Evolutionary conservation across 2,888 invertebrate species (phyloP).

Genomic region (Andrena trimmerana): DNA sequence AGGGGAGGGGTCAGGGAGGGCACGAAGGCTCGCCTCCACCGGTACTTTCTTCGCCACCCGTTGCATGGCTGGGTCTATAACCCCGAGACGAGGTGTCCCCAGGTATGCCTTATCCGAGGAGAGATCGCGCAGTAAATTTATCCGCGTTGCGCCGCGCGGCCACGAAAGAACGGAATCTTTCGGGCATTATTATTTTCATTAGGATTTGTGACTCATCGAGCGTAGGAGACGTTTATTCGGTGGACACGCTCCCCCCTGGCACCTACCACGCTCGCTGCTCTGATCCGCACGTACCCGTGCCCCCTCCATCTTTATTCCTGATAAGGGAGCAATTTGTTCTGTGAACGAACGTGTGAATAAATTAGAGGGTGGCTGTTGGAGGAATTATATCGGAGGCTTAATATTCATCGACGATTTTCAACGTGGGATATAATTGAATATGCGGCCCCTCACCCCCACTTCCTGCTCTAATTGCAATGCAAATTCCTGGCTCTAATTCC

Average conservation of each 20-base stretch:
- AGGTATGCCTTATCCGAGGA: conserved; percentile 83
- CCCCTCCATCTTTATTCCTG: background rate
- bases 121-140: conserved; percentile 83
- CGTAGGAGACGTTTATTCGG: conserved; percentile 69
- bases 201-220: conserved; percentile 82
- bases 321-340: background rate
- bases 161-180: conserved; percentile 71
- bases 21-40: conserved; percentile 33
- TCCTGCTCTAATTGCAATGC: too few species aligned
- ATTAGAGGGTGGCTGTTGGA: too few species aligned
- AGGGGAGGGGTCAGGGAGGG: background rate
- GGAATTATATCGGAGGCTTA: too few species aligned
- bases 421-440: too few species aligned
- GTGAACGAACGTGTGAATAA: too few species aligned
- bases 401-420: too few species aligned
- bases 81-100: conserved; percentile 83
- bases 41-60: conserved; percentile 74
- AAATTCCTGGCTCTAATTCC: too few species aligned
- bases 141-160: conserved; percentile 73
- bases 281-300: conserved; percentile 21
- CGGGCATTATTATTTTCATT: conserved; percentile 81
- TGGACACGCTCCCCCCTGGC: conserved; percentile 52
- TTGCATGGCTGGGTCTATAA: conserved; percentile 81
- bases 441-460: too few species aligned
- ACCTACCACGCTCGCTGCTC: conserved; percentile 45